Conservation (phyloP, 2,797 vertebrate genomes). For the Eulemur mongoz region DNA sequence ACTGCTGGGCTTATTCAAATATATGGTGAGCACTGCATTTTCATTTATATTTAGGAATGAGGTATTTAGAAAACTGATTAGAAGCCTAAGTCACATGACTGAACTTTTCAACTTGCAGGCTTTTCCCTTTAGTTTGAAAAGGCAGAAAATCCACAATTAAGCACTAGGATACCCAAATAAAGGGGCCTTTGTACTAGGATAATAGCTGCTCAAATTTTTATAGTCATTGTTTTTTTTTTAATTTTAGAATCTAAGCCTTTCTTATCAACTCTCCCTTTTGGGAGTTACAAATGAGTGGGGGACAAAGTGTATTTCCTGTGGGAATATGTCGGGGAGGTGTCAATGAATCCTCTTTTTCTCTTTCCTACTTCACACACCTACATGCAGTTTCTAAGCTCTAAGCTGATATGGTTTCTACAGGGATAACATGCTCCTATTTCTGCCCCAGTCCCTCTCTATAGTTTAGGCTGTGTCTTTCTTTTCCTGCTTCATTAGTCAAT, state of each 20-base stretch:
- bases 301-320: neutral
- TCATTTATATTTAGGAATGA: neutral
- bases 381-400: neutral
- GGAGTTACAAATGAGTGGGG: neutral
- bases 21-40: neutral
- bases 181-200: neutral
- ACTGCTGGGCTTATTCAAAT: neutral
- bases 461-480: neutral
- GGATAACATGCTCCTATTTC: neutral
- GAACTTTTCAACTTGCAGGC: neutral
- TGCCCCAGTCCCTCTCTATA: neutral
- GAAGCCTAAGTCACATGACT: neutral
- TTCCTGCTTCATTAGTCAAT: neutral
- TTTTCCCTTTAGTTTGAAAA: neutral
- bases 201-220: neutral
- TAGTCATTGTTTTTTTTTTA: neutral
- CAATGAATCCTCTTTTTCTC: neutral
- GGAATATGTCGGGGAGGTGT: accelerated
- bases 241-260: neutral
- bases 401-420: neutral
- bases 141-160: neutral
- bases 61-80: neutral
- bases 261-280: neutral
- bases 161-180: neutral
- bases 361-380: neutral